Evolutionary conservation across 2,888 invertebrate genomes (phyloP).

Genomic region (Lithophane semibrunnea): DNA sequence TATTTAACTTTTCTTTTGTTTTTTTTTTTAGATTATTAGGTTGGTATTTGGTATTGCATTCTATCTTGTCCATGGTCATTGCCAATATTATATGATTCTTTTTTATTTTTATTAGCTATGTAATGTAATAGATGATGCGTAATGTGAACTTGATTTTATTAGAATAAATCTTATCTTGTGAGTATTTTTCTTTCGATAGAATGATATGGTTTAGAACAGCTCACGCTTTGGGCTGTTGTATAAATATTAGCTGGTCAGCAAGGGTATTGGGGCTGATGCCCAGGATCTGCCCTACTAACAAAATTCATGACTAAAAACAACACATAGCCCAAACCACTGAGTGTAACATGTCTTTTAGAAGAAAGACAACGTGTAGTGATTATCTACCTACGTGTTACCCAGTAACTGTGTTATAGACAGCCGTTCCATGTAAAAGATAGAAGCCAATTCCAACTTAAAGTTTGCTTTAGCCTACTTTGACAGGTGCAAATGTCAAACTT

Average conservation of each 20-base stretch:
- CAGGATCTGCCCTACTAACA: too few species aligned
- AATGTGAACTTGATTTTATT: conserved; percentile 24
- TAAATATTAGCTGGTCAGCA: neutral
- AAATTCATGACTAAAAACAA: too few species aligned
- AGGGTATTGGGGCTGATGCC: too few species aligned
- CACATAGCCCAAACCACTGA: too few species aligned
- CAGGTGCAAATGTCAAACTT: too few species aligned
- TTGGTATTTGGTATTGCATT: conserved; percentile 12
- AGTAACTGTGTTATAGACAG: too few species aligned
- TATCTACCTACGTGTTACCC: too few species aligned
- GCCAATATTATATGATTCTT: conserved; percentile 8
- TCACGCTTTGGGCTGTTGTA: neutral
- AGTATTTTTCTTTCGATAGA: conserved; percentile 1
- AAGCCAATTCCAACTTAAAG: too few species aligned
- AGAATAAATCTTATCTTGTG: neutral
- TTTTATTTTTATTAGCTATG: neutral
- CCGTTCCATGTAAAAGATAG: too few species aligned
- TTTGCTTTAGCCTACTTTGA: too few species aligned
- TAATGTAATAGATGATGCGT: conserved; percentile 18
- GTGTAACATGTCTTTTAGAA: too few species aligned
- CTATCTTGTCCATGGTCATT: conserved; percentile 44
- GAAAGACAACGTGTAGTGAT: too few species aligned
- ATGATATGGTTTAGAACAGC: neutral
- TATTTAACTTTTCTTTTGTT: conserved; percentile 28
- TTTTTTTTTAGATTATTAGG: conserved; percentile 12